A percentile compares a stretch with the other conserved stretches of the same genome.
phyloP scores from a whole-genome alignment of 2,113 vertebrate species.

The Alaudala cheleensis region DNA sequence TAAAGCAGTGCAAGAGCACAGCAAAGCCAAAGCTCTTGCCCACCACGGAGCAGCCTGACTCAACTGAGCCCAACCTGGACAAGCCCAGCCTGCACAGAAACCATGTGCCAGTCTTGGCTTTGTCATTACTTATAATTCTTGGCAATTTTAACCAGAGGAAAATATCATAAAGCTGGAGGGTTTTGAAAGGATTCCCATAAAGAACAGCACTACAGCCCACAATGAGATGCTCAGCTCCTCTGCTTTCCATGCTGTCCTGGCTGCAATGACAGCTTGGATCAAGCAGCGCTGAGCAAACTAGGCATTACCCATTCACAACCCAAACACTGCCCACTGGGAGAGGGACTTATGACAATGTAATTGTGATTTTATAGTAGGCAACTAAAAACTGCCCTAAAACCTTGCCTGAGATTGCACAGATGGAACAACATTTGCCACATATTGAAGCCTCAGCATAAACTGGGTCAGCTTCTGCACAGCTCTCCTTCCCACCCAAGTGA shows the following conservation, averaged over 20 bases:
- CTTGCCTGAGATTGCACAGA: background rate
- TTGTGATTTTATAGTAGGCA: background rate
- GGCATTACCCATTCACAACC: background rate
- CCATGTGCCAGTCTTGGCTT: background rate
- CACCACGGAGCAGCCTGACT: rapidly evolving
- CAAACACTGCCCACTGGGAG: background rate
- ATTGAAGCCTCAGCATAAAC: background rate
- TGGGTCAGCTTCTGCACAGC: background rate
- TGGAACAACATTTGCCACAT: rapidly evolving
- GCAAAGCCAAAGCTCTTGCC: background rate
- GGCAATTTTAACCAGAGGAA: background rate
- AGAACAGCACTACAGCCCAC: background rate
- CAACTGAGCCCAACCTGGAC: background rate
- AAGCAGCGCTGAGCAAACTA: background rate
- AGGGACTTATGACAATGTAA: background rate
- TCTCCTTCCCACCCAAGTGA: background rate
- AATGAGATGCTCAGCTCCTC: rapidly evolving
- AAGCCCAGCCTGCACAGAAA: background rate
- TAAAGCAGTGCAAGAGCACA: background rate
- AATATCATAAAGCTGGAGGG: background rate
- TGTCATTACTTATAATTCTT: background rate
- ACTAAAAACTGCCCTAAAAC: background rate
- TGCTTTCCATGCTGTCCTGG: background rate
- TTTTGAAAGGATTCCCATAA: background rate
- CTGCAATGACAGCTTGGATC: background rate